Evolutionary conservation across 2,797 vertebrate species (phyloP).

Genomic region (Pyrocephalus nanus): DNA sequence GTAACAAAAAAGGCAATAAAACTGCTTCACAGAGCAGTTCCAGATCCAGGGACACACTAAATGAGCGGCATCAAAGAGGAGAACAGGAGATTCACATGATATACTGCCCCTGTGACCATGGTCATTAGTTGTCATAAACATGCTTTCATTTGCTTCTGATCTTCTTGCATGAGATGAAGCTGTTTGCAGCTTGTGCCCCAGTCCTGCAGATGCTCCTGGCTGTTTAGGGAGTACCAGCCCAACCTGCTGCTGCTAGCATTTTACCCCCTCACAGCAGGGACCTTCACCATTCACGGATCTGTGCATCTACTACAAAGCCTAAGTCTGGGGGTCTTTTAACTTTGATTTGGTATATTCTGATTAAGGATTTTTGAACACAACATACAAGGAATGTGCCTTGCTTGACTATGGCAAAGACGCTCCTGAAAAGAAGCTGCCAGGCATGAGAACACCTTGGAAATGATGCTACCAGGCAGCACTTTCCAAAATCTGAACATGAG

Average conservation of each 20-base stretch:
- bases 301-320: background rate
- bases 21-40: background rate
- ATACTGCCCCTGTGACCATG: background rate
- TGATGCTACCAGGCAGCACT: background rate
- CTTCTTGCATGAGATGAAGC: background rate
- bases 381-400: accelerated
- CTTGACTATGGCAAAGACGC: background rate
- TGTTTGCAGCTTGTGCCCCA: background rate
- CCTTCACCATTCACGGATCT: background rate
- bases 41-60: background rate
- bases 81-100: background rate
- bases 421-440: background rate
- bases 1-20: background rate
- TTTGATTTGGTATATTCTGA: background rate
- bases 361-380: background rate
- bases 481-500: background rate
- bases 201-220: background rate
- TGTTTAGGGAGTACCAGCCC: background rate
- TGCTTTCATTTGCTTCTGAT: background rate
- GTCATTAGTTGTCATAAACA: background rate
- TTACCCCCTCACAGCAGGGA: background rate
- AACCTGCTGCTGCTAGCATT: background rate
- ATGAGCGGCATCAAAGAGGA: background rate
- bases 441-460: background rate
- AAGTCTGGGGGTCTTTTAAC: background rate